Evolutionary conservation across 2,113 vertebrate genomes (phyloP).

Genomic region (Cichladusa arquata): DNA sequence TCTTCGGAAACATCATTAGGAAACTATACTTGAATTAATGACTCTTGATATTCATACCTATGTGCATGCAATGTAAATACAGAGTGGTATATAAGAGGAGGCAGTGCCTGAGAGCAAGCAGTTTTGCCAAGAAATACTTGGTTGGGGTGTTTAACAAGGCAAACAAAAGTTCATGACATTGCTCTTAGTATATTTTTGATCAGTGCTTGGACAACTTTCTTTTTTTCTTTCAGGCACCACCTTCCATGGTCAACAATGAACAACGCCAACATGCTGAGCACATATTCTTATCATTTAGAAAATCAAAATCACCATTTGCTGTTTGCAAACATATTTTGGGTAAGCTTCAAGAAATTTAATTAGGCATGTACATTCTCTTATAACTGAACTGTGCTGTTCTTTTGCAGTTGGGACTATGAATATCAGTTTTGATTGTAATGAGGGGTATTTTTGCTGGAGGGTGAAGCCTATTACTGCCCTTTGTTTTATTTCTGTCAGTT

Average conservation of each 20-base stretch:
- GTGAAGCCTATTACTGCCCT: not conserved
- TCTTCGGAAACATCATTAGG: not conserved
- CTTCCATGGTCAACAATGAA: slow-evolving; percentile 97
- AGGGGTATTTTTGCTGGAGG: not conserved
- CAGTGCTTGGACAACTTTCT: not conserved
- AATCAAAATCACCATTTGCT: slow-evolving; percentile 97
- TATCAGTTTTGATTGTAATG: not conserved
- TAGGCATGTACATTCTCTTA: not conserved
- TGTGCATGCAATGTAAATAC: not conserved
- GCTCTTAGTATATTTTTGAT: not conserved
- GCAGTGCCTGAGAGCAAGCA: not conserved
- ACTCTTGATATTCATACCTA: not conserved
- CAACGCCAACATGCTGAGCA: slow-evolving; percentile 98
- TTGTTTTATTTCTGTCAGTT: not conserved
- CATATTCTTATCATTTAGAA: slow-evolving; percentile 98
- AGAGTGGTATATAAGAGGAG: not conserved
- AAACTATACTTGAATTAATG: not conserved
- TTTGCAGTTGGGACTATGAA: not conserved
- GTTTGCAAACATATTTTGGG: slow-evolving; percentile 98
- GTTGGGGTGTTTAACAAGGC: not conserved
- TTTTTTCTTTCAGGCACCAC: slow-evolving; percentile 85
- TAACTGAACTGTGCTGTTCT: not conserved
- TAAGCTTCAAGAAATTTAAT: slow-evolving; percentile 67
- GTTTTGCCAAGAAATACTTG: not conserved
- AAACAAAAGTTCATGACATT: not conserved